These are phyloP conservation scores for Eunapius fragilis DNA, from an alignment of 37 sponge, comb jelly and placozoan genomes.

Conservation along the genomic window DNA sequence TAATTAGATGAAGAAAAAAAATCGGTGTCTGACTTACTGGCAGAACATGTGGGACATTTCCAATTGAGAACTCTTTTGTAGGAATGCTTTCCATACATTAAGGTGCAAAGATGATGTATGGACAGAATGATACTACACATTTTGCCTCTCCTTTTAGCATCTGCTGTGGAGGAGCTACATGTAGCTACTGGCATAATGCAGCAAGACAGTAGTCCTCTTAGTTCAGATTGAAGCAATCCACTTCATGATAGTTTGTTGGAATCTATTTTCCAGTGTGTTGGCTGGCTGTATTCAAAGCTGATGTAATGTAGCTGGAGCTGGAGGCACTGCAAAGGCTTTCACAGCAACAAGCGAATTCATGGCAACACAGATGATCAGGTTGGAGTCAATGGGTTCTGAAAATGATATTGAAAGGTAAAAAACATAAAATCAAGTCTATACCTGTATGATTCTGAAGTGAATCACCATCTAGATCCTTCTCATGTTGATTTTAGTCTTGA, in stretches of 20 bases:
- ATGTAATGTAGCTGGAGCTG: neutral
- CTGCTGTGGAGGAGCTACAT: neutral
- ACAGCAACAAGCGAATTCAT: neutral
- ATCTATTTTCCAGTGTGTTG: slow-evolving; percentile 6
- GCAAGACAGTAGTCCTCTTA: neutral
- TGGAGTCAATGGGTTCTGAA: neutral
- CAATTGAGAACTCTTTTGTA: neutral
- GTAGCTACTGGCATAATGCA: neutral
- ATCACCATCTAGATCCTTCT: neutral
- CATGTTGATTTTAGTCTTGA: too few species aligned
- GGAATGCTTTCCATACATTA: slow-evolving; percentile 1
- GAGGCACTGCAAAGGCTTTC: neutral
- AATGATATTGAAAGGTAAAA: neutral
- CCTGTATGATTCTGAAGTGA: neutral
- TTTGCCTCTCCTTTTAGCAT: neutral
- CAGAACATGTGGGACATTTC: slow-evolving; percentile 6
- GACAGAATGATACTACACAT: slow-evolving; percentile 19
- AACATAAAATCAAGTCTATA: neutral
- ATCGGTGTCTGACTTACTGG: neutral
- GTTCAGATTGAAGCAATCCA: neutral
- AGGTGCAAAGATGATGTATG: slow-evolving; percentile 2
- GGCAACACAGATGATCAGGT: neutral
- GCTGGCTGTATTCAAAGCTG: neutral
- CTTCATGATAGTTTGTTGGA: slow-evolving; percentile 1
- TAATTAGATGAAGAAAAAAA: too few species aligned